Evolutionary conservation across 2,797 vertebrate species (phyloP), one percentile per base, ranked within the genome.

Genomic region (Champsocephalus gunnari): DNA sequence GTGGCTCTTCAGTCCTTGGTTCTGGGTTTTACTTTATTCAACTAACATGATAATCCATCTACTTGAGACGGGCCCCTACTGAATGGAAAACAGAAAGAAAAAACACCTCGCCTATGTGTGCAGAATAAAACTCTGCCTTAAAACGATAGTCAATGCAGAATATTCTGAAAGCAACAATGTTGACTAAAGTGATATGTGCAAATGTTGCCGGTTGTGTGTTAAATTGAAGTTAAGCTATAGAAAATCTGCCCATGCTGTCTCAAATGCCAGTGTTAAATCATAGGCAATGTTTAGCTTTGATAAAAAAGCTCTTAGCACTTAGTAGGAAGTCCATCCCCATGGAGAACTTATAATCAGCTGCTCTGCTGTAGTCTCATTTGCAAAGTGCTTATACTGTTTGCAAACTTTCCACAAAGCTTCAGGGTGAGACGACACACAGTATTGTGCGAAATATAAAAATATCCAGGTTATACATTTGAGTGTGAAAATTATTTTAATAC

Each of bases 401-500:
- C 71, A 71, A 79, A 84, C 16, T 73, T 47, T 71, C 6, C 55
- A 32, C n/a, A 77, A 69, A 61, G 45, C 45, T 44, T 41, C 21
- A 41, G 50, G 57, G n/a, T 53, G 43, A 24, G 84, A 81, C 72
- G 44, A 45, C 51, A 64, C 8, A 9, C 6, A 9, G 34, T n/a
- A 73, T 24, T 58, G 57, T 41, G 47, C 69, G 13, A 9, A 38
- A 48, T 32, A 21, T 21, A 71, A 59, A 75, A 72, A 60, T 69
- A 73, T 53, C 44, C 66, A 59, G 34, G 51, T 38, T 58, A 45
- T 38, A 48, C 44, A 59, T 61, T 1, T 16, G 12, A 38, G 71
- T 72, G 69, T 62, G 64, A 81, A 77, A 84, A 77, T 6, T 60
- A 73, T 59, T 55, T 79, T 81, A 75, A 79, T 84, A 86, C 66